Base-by-base conservation (phyloP, 64 coral and sea anemone species). In the Pachyseris speciosa region DNA sequence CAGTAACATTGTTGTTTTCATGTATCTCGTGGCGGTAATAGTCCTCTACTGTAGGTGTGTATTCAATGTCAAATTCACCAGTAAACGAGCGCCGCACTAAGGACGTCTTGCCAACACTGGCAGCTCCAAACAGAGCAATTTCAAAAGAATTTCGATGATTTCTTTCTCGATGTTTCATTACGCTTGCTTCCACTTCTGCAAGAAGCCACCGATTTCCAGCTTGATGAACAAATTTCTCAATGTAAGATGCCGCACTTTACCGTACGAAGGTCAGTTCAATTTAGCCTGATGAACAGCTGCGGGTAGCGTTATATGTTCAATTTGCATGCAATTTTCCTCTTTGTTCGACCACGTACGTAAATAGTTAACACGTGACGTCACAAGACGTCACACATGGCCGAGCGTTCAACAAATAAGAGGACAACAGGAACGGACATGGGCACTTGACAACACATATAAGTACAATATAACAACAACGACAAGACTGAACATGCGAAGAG, bases 81-180 rank as follows among this genome's bases (percentile, higher is more conserved):
- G 59, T 25, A 34, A 83, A 92, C 75, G 89, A 89, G 25, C 93
- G 79, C 52, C 90, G 78, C n/a, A 98, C 79, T 57, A 98, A 83
- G 44, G 93, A 98, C 2, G 96, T 95, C 33, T 98, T 98, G 4
- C 96, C 96, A n/a, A 98, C 96, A 33, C 78, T 75, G 20, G 89
- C 96, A 51, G 89, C 93, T 53, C 96, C 96, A 45, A 98, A 95
- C 16, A 95, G 19, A 20, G 84, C 93, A 28, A 98, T 79, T 47
- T 98, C 94, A 72, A 90, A 90, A 19, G 34, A 92, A 30, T 78
- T 96, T 89, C 77, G 51, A 39, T 81, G 77, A 40, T 37, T 38
- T 27, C 55, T 60, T 20, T 10, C 9, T 16, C 44, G 73, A 31
- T 31, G 45, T 30, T 49, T 81, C 3, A 60, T 61, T 7, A 37